phyloP scores from a whole-genome alignment of 2,113 vertebrate species.

The Anguilla japonica region DNA sequence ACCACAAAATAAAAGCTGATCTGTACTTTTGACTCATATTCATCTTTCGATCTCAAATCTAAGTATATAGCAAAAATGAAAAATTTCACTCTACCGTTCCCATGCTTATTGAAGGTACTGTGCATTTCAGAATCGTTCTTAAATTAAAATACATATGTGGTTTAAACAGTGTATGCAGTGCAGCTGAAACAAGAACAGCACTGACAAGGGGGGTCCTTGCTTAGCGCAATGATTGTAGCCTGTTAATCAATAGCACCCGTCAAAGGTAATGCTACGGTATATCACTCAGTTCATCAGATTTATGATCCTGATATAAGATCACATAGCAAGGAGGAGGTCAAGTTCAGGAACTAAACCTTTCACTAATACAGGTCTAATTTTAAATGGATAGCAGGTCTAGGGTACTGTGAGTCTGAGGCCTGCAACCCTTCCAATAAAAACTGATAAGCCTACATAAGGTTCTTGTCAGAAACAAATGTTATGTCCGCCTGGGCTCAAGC shows the following conservation, averaged over 20 bases:
- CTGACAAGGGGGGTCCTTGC: not conserved
- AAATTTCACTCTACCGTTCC: too few relatives aligned
- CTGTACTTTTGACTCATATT: too few relatives aligned
- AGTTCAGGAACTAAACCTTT: slow-evolving; percentile 68
- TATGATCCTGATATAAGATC: slow-evolving; percentile 62
- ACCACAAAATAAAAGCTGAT: too few relatives aligned
- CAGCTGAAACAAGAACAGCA: too few relatives aligned
- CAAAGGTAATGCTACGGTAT: slow-evolving; percentile 51
- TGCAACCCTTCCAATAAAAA: slow-evolving; percentile 72
- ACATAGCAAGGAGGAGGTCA: slow-evolving; percentile 62
- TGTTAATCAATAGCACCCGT: slow-evolving; percentile 65
- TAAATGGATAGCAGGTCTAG: slow-evolving; percentile 57
- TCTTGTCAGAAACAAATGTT: slow-evolving; percentile 82
- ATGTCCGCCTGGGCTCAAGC: slow-evolving; percentile 74
- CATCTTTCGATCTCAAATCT: too few relatives aligned
- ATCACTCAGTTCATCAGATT: slow-evolving; percentile 65
- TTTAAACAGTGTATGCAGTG: too few relatives aligned
- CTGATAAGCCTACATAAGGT: slow-evolving; percentile 76
- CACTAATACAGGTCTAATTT: slow-evolving; percentile 66
- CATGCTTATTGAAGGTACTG: too few relatives aligned
- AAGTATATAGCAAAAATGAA: too few relatives aligned
- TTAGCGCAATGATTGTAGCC: slow-evolving; percentile 46
- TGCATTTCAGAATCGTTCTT: too few relatives aligned
- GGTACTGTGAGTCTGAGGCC: slow-evolving; percentile 47
- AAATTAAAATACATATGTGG: too few relatives aligned